phyloP scores from a whole-genome alignment of 2,888 invertebrate species.

The Himalopsyche japonica region DNA sequence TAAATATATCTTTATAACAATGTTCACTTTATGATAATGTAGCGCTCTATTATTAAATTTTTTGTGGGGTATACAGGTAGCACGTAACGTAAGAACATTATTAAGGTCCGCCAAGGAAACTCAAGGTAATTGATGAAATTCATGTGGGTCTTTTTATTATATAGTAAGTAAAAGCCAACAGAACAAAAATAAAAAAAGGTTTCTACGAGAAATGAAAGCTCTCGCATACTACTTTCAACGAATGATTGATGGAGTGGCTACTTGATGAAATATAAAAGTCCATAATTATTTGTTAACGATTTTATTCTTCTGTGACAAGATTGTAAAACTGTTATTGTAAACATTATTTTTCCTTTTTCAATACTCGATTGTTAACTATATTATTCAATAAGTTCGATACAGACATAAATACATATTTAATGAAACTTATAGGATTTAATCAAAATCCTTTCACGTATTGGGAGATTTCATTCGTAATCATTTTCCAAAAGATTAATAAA shows the following conservation, averaged over 20 bases:
- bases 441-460: too few relatives aligned
- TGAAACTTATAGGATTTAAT: too few relatives aligned
- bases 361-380: neutral
- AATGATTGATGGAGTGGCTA: constrained; percentile 31
- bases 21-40: neutral
- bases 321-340: neutral
- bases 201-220: constrained; percentile 23
- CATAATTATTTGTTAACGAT: neutral
- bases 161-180: constrained; percentile 15
- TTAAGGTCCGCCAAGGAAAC: constrained; percentile 4
- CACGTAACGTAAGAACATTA: constrained; percentile 8
- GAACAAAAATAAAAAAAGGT: constrained; percentile 28
- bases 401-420: too few relatives aligned
- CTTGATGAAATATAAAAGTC: constrained; percentile 7
- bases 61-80: neutral
- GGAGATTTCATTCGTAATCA: too few relatives aligned
- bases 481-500: too few relatives aligned
- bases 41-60: neutral
- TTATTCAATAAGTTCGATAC: too few relatives aligned
- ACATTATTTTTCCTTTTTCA: neutral
- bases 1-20: too few relatives aligned
- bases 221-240: constrained; percentile 31
- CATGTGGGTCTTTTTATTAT: constrained; percentile 5
- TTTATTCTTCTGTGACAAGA: neutral
- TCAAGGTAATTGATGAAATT: constrained; percentile 11